Base-by-base conservation (phyloP, 2,888 invertebrate species). In the Panopea generosa region DNA sequence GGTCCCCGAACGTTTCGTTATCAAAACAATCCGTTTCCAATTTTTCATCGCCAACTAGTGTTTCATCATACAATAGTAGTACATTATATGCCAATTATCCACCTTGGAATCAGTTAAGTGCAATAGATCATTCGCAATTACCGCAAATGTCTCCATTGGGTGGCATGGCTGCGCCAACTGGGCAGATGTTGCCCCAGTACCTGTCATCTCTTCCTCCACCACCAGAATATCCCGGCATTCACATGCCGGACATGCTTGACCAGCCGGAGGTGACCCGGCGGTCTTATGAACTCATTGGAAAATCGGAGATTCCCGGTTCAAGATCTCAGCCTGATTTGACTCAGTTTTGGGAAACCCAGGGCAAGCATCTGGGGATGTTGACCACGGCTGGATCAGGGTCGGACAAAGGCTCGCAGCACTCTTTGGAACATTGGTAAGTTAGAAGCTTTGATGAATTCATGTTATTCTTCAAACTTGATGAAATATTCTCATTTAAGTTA, bases 321-420 rank as follows among this genome's bases (percentile, higher is more conserved):
- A 94, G 96, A 87, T 97, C 97, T 0, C 97, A 97, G 90, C 97
- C 97, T 0, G 97, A 97, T 93, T 93, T 97, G 81, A 95, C 96
- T 0, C 95, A 95, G 92, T 89, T 94, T 47, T 93, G 79, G 66
- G 84, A 88, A 60, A 65, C 82, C 43, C 82, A 84, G 20, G 62
- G 60, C 43, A 80, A 77, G 61, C 71, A 61, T 38, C 40, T 60
- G 16, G 74, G 57, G 26, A 60, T 80, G 4, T 18, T 80, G 11
- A 59, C 65, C n/a, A 77, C 72, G 24, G 72, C 69, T 14, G 77
- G 82, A 11, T 83, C 82, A 11, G 81, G 81, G n/a, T 84, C 82
- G 18, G 77, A 82, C 9, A 76, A 63, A 18, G 81, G 78, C 11
- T 75, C 75, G 1, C 74, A 83, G 47, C 69, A 77, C 43, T 77